phyloP scores from a whole-genome alignment of 1,140 invertebrate species.

The Drosophila lini region DNA sequence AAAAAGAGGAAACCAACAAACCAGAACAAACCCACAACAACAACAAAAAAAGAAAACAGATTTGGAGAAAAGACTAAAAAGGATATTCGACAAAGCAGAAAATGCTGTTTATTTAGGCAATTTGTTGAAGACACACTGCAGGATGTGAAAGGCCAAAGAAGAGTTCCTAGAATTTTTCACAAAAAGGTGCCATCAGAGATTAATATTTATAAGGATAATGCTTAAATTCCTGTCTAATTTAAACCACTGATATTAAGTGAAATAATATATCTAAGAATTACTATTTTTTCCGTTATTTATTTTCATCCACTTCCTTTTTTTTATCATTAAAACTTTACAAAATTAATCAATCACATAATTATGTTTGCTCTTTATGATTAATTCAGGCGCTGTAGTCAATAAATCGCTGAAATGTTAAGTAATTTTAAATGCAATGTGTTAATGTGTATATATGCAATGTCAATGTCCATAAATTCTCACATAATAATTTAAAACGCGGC shows the following conservation, averaged over 20 bases:
- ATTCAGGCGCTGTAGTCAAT: not conserved
- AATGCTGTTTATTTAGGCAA: conserved; percentile 62
- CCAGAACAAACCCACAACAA: conserved; percentile 17
- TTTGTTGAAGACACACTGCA: conserved; percentile 15
- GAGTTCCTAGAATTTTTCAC: not conserved
- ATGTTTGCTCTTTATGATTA: conserved; percentile 5
- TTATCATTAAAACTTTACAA: conserved; percentile 4
- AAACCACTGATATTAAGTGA: not conserved
- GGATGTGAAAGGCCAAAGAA: not conserved
- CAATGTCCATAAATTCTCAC: conserved; percentile 21
- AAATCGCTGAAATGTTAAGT: conserved; percentile 3
- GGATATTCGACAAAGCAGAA: conserved; percentile 43
- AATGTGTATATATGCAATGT: conserved; percentile 5
- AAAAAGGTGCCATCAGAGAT: not conserved
- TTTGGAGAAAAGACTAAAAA: conserved; percentile 6
- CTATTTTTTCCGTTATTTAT: not conserved
- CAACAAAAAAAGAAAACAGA: conserved; percentile 1
- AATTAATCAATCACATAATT: conserved; percentile 25
- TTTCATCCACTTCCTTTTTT: not conserved
- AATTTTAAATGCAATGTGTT: conserved; percentile 6
- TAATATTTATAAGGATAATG: not conserved
- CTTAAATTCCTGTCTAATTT: not conserved
- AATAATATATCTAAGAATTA: too few species aligned
- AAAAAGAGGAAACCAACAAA: not conserved
- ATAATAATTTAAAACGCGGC: not conserved